These are phyloP conservation scores for Pogoniulus pusillus DNA, from an alignment of 2,797 vertebrate genomes.

Conservation along the genomic window DNA sequence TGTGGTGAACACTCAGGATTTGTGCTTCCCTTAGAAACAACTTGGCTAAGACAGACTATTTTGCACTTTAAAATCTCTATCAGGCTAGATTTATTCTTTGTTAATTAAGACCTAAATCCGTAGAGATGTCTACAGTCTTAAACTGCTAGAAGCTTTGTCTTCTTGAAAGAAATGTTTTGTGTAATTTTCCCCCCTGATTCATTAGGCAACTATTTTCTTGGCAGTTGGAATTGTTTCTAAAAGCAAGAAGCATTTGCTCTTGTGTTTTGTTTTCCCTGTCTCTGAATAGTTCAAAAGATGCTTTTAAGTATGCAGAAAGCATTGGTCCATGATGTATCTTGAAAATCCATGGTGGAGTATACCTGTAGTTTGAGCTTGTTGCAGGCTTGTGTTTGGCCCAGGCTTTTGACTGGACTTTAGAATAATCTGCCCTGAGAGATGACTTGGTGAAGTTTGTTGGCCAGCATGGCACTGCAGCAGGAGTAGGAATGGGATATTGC, in stretches of 20 bases:
- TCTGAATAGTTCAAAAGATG: neutral
- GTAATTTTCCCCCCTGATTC: neutral
- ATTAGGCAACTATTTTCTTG: neutral
- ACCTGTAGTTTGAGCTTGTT: neutral
- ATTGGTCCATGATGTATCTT: neutral
- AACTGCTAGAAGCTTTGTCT: neutral
- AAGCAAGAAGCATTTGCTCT: neutral
- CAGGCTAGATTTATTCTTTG: neutral
- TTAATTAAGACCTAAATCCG: neutral
- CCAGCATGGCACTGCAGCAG: neutral
- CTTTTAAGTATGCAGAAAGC: neutral
- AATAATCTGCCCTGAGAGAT: neutral
- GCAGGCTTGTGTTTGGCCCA: neutral
- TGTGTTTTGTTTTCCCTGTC: fast-evolving
- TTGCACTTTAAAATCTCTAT: neutral
- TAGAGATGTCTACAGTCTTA: neutral
- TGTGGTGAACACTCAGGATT: fast-evolving
- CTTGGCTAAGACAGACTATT: neutral
- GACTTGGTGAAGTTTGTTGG: neutral
- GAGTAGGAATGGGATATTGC: neutral
- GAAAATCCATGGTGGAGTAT: neutral
- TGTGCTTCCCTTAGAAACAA: neutral
- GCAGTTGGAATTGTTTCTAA: neutral
- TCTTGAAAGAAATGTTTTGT: neutral
- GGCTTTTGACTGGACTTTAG: neutral